Evolutionary conservation across 2,113 vertebrate species (phyloP), one percentile per base, ranked within the genome.

Genomic region (Lanius ludovicianus): DNA sequence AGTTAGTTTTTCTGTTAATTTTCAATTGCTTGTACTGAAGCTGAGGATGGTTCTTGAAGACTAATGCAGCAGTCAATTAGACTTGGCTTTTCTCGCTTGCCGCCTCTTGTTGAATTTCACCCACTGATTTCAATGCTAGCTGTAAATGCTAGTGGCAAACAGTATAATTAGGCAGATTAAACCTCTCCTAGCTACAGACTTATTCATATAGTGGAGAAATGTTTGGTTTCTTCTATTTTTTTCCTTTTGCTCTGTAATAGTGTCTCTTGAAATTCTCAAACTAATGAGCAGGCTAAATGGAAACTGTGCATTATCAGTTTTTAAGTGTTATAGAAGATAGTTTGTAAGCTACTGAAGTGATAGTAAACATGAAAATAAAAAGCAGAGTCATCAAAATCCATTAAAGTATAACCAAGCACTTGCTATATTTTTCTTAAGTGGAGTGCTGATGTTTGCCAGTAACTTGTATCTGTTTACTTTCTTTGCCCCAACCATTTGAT

Each of bases 111-210:
- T 93, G 70, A 77, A 87, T 94, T 95, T 97, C 60, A 86, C 30
- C 28, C 52, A 31, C 55, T 55, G 59, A 59, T 93, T 91, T 86
- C 39, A 85, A 9, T 77, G 46, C 39, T 83, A 86, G 60, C 79
- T 95, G 30, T 70, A 90, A 93, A 80, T 75, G 63, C 59, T 59
- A 86, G 56, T 93, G 56, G 33, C 47, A 88, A 94, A 83, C 67
- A 79, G 46, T 80, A 22, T 87, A 79, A 85, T 93, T 93, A 88
- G 28, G 52, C 62, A 88, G 82, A 84, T 95, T 89, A 89, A 89
- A 95, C 64, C 59, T 91, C n/a, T 87, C 47, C 69, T 85, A 77
- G 84, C 52, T 93, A 63, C 33, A 47, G 71, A 75, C 59, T 88
- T 89, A 46, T 65, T 93, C 74, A 77, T 13, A 28, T 70, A 52